Evolutionary conservation across 2,797 vertebrate genomes (phyloP), one percentile per base, ranked within the genome.

Genomic region (Xerus rutilus): DNA sequence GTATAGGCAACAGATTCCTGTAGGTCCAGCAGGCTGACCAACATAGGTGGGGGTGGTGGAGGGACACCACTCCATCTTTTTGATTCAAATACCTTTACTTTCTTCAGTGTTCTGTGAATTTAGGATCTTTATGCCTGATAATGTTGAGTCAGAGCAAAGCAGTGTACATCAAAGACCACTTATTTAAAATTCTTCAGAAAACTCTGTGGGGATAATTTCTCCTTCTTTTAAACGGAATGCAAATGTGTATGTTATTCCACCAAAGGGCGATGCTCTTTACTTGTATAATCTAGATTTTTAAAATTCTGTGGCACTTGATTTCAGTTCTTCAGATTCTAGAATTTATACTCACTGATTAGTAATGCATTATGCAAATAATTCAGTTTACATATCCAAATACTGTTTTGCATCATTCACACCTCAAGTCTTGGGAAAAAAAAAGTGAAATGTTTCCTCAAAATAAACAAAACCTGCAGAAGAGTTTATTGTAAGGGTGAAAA

Each of bases 391-490:
- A 98, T 98, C 97, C 39, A 49, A 97, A 98, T 97, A 17, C 59
- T 97, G 82, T 95, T 98, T 98, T 98, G 97, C 97, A 97, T 98
- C 98, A 98, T 98, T 98, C 98, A 98, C 98, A 98, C 97, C 98
- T 98, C 94, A 88, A 84, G 82, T 96, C 97, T 97, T 97, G 83
- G 91, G 82, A 97, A 94, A 98, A 98, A 98, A 97, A 97, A 98
- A 97, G 98, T 77, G 95, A 97, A 98, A 96, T 76, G n/a, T 96
- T 98, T 98, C 98, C 96, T 98, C 98, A 98, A 98, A 98, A 98
- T 98, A 98, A 98, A 96, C 97, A 98, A 98, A 98, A 91, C 94
- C 96, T 97, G 96, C 94, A 97, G 97, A 97, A 97, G 96, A 98
- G 97, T 98, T 98, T 98, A 92, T 97, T 97, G 94, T 97, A 96